A percentile compares a stretch with the other conserved stretches of the same genome.
These are phyloP conservation scores for Drosophila birchii DNA, from an alignment of 2,888 invertebrate species.

Conservation along the genomic window DNA sequence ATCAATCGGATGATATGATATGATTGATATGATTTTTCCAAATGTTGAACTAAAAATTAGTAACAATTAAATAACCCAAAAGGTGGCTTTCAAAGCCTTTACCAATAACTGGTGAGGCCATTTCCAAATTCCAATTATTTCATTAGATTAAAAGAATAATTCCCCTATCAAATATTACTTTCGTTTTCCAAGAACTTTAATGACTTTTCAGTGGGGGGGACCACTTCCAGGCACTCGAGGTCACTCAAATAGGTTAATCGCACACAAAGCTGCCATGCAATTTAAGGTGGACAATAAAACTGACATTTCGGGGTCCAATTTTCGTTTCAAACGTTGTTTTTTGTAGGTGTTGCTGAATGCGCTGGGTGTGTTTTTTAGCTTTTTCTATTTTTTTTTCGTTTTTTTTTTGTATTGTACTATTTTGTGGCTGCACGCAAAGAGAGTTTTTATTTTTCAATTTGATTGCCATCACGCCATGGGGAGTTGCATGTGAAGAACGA, in stretches of 20 bases:
- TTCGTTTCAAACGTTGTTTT: background rate
- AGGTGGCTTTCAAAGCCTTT: too few species aligned
- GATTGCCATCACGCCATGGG: slow-evolving; percentile 43
- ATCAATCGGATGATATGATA: background rate
- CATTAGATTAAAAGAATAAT: background rate
- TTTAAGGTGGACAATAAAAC: slow-evolving; percentile 16
- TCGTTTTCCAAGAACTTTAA: background rate
- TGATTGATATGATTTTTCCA: background rate
- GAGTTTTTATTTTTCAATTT: slow-evolving; percentile 47
- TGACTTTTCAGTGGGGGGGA: slow-evolving; percentile 2
- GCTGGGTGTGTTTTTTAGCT: background rate
- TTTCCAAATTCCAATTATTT: background rate
- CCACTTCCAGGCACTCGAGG: slow-evolving; percentile 4
- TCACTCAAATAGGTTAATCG: slow-evolving; percentile 58
- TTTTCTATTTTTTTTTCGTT: background rate
- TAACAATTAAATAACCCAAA: background rate
- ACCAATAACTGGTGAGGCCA: too few species aligned
- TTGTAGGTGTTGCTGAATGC: slow-evolving; percentile 9
- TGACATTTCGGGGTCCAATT: slow-evolving; percentile 16
- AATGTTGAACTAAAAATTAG: background rate
- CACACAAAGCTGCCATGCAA: slow-evolving; percentile 9
- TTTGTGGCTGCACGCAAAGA: slow-evolving; percentile 42
- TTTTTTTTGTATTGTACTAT: background rate
- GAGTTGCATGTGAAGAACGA: slow-evolving; percentile 15
- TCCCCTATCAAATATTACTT: background rate